These are phyloP conservation scores for Chondrilla cf. caribensis DNA, from an alignment of 37 sponge, comb jelly and placozoan genomes.

Conservation along the genomic window DNA sequence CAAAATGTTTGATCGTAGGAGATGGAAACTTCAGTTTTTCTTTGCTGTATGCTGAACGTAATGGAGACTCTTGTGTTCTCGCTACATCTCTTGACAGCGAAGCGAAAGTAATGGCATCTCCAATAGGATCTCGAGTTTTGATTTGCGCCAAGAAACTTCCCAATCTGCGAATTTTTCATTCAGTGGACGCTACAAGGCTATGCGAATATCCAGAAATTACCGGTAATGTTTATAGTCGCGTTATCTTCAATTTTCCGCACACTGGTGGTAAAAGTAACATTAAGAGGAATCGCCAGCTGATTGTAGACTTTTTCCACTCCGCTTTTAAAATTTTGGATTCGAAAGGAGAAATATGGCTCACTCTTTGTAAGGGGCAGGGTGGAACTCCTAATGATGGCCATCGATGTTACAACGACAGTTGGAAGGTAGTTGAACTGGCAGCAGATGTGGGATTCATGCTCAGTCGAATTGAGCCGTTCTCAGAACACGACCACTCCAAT, in stretches of 20 bases:
- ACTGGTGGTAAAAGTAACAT: slow-evolving; percentile 82
- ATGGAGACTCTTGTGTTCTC: not conserved
- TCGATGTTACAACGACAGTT: slow-evolving; percentile 71
- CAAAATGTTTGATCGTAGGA: slow-evolving; percentile 53
- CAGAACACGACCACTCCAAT: slow-evolving; percentile 19
- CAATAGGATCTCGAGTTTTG: slow-evolving; percentile 17
- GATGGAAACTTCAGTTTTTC: slow-evolving; percentile 89
- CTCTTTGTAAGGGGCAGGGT: slow-evolving; percentile 80
- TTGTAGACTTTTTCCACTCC: slow-evolving; percentile 49
- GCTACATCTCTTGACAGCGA: slow-evolving; percentile 41
- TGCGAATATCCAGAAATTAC: slow-evolving; percentile 4
- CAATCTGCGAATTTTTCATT: slow-evolving; percentile 29
- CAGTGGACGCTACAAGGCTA: slow-evolving; percentile 68
- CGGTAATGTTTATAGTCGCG: slow-evolving; percentile 12
- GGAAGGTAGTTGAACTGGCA: slow-evolving; percentile 81
- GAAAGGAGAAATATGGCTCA: slow-evolving; percentile 43
- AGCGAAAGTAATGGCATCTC: not conserved
- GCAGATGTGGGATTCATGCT: slow-evolving; percentile 61
- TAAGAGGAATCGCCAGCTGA: slow-evolving; percentile 48
- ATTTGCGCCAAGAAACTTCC: not conserved
- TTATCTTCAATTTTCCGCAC: slow-evolving; percentile 89
- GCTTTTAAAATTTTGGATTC: slow-evolving; percentile 27
- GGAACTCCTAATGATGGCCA: slow-evolving; percentile 66
- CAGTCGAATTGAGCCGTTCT: slow-evolving; percentile 42
- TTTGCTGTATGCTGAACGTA: not conserved